Conservation (phyloP, 1,140 invertebrate species). For the Procambarus clarkii region DNA sequence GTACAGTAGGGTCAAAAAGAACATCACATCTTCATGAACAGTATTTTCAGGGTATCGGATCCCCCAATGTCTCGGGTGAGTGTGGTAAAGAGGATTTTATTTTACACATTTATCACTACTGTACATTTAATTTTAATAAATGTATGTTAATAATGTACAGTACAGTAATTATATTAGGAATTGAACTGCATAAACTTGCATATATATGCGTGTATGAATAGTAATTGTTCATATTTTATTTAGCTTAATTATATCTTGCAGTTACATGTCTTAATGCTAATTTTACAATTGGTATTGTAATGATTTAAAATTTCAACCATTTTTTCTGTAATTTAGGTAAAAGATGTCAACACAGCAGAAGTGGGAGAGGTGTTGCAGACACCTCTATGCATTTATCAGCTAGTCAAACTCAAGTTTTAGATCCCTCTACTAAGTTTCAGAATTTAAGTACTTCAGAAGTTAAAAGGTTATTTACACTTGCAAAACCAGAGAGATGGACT, state of each 20-base stretch:
- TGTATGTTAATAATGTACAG: too few species aligned
- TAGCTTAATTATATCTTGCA: too few species aligned
- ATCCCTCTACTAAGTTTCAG: not conserved
- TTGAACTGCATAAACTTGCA: too few species aligned
- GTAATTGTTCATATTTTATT: too few species aligned
- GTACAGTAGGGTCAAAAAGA: not conserved
- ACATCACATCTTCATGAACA: not conserved
- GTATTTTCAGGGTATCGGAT: not conserved
- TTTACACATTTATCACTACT: too few species aligned
- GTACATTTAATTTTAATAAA: too few species aligned
- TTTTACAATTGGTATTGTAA: too few species aligned
- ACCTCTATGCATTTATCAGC: constrained; percentile 16
- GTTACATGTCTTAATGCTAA: too few species aligned
- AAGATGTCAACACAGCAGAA: constrained; percentile 39
- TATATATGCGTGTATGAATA: too few species aligned
- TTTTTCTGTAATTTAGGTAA: constrained; percentile 6
- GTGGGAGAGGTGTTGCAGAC: not conserved
- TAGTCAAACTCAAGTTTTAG: not conserved
- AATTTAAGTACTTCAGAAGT: constrained; percentile 18
- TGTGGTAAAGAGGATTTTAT: not conserved
- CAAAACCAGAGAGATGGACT: constrained; percentile 74
- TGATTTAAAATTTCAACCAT: too few species aligned
- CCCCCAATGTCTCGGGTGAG: not conserved
- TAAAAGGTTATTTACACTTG: constrained; percentile 73
- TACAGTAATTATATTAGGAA: too few species aligned